Conservation (phyloP, 2,888 invertebrate genomes). For the Euphydryas editha region DNA sequence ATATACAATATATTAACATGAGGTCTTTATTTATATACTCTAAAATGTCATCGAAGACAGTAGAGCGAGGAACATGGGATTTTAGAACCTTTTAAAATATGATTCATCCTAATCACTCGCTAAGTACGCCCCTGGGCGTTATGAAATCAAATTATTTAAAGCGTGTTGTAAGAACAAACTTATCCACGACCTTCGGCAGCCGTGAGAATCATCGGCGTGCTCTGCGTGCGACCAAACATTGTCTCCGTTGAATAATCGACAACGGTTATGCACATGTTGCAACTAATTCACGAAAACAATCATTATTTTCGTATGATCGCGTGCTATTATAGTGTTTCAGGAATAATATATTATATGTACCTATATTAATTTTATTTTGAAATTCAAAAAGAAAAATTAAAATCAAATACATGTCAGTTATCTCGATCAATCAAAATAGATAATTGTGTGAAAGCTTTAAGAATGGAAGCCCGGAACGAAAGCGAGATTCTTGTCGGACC, state of each 20-base stretch:
- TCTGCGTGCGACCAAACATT: conserved; percentile 74
- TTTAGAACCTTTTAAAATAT: conserved; percentile 6
- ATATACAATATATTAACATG: too few species aligned
- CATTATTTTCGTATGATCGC: conserved; percentile 60
- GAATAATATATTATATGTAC: conserved; percentile 20
- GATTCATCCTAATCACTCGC: conserved; percentile 43
- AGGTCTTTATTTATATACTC: too few species aligned
- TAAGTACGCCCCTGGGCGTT: conserved; percentile 66
- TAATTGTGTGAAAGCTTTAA: conserved; percentile 71
- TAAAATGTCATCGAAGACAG: too few species aligned
- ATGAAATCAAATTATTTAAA: conserved; percentile 81
- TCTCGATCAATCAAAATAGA: conserved; percentile 55
- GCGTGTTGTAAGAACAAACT: conserved; percentile 76
- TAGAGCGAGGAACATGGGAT: neutral
- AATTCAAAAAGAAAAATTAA: neutral
- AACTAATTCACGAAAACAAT: conserved; percentile 62
- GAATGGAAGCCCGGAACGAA: conserved; percentile 71
- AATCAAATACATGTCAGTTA: conserved; percentile 44
- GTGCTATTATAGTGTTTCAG: conserved; percentile 44
- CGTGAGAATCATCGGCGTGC: conserved; percentile 72
- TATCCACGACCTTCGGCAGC: conserved; percentile 79
- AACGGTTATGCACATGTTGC: conserved; percentile 66
- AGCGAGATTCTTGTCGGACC: conserved; percentile 54
- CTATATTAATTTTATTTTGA: conserved; percentile 8
- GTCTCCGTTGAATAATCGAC: conserved; percentile 81